These are phyloP conservation scores for Lepidochrysops patricia DNA, from an alignment of 2,888 invertebrate genomes.

Conservation along the genomic window DNA sequence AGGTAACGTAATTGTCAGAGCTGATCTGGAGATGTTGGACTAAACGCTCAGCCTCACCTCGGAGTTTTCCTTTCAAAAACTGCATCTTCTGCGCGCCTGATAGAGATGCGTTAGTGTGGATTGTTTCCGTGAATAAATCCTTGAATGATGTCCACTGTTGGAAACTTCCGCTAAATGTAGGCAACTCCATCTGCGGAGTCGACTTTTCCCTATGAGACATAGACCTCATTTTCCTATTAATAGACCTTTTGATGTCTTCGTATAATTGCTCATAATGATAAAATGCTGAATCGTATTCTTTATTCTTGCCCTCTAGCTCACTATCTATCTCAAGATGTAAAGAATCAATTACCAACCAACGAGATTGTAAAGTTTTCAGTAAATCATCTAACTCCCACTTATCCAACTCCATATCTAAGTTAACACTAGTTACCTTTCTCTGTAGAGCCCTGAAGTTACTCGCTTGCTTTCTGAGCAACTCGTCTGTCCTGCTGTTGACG, in stretches of 20 bases:
- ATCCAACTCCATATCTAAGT: background rate
- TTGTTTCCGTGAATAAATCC: constrained; percentile 22
- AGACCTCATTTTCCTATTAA: constrained; percentile 6
- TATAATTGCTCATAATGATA: constrained; percentile 4
- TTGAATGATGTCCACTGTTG: constrained; percentile 17
- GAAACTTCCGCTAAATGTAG: constrained; percentile 5
- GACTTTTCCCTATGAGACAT: constrained; percentile 7
- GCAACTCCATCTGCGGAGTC: constrained; percentile 7
- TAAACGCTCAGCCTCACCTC: constrained; percentile 20
- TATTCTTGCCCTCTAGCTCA: constrained; percentile 10
- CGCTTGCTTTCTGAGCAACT: constrained; percentile 17
- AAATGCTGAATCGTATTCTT: constrained; percentile 6
- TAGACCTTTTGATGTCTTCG: background rate
- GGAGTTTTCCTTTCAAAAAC: constrained; percentile 16
- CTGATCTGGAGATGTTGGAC: constrained; percentile 23
- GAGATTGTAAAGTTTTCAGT: constrained; percentile 3
- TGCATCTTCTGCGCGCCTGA: constrained; percentile 22
- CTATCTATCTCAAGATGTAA: constrained; percentile 8
- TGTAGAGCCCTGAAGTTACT: constrained; percentile 16
- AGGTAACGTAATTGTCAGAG: constrained; percentile 20
- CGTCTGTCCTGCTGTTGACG: constrained; percentile 15
- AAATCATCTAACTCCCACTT: constrained; percentile 2
- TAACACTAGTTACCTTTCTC: constrained; percentile 6
- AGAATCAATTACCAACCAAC: constrained; percentile 12
- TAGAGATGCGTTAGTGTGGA: constrained; percentile 20